Base-by-base conservation (phyloP, 2,797 vertebrate genomes). In the Sternarchorhynchus goeldii region DNA sequence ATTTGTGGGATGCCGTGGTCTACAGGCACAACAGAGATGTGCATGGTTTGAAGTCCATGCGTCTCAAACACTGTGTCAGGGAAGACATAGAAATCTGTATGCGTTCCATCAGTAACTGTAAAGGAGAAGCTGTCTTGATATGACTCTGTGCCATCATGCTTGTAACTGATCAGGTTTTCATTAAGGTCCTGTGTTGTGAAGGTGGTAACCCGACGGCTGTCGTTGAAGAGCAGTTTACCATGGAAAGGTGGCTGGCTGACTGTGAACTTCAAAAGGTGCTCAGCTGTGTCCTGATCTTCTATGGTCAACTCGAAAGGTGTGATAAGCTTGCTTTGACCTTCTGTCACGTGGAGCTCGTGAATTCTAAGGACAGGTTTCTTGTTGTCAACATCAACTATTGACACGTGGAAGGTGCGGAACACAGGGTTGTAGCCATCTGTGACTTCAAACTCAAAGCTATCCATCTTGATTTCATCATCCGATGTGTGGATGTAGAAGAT, bases 401-500 rank as follows among this genome's bases (percentile, higher is more conserved):
- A 95, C 86, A 99, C 95, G 57, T 96, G 90, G 86, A 99, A 98
- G 0, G 97, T 98, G 76, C 97, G 93, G 88, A 97, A 98, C 71
- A 99, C 94, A 0, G 96, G 96, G 78, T 99, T 98, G 87, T 88
- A 96, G 21, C 97, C 97, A 17, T 99, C 97, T 0, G 96, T 98
- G 66, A 97, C 96, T 84, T 98, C 93, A 85, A 99, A 99, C 85
- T 98, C 97, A 89, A 99, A 98, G 83, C 97, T 97, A 91, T 99
- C 97, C 95, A 96, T 97, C 89, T 97, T 98, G n/a, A 96, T 90
- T 82, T 98, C 97, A 2, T 98, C 96, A 25, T 96, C 95, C 0
- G 96, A 95, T 0, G 96, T 98, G 85, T 98, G 97, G 82, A 97
- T 94, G 82, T 99, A 99, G 87, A 95, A 97, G 85, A 99, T 76